Conservation (phyloP, 2,888 invertebrate species). For the Megastigmus dorsalis region DNA sequence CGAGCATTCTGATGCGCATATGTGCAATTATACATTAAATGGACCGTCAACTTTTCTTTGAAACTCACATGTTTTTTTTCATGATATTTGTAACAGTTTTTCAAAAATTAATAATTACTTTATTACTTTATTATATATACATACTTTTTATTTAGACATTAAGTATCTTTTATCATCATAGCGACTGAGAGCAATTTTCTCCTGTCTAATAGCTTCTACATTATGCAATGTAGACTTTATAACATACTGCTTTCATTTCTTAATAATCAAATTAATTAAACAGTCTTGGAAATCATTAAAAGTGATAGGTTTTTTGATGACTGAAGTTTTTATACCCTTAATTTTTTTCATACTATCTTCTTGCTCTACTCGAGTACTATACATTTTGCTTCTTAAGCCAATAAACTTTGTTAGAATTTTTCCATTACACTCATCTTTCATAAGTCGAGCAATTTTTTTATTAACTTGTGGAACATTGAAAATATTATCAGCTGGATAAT, state of each 20-base stretch:
- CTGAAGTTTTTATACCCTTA: background rate
- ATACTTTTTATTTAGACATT: background rate
- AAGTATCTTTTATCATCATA: conserved; percentile 6
- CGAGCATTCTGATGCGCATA: conserved; percentile 5
- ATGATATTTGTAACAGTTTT: no score
- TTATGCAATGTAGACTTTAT: background rate
- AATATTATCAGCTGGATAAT: conserved; percentile 39
- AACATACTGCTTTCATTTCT: background rate
- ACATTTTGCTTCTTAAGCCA: no score
- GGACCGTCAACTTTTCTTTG: background rate
- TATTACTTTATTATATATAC: no score
- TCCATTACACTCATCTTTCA: no score
- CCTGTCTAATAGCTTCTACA: background rate
- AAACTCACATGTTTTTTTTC: background rate
- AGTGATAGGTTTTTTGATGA: background rate
- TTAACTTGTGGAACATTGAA: background rate
- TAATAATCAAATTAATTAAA: conserved; percentile 8
- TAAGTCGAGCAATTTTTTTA: conserved; percentile 62
- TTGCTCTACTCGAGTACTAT: no score
- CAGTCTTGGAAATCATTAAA: conserved; percentile 1
- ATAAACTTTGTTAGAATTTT: no score
- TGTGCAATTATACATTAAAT: background rate
- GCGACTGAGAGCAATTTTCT: background rate
- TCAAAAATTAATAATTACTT: no score
- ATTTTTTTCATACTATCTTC: conserved; percentile 49